Base-by-base conservation (phyloP, 2,797 vertebrate genomes). In the Diplodus puntazzo region DNA sequence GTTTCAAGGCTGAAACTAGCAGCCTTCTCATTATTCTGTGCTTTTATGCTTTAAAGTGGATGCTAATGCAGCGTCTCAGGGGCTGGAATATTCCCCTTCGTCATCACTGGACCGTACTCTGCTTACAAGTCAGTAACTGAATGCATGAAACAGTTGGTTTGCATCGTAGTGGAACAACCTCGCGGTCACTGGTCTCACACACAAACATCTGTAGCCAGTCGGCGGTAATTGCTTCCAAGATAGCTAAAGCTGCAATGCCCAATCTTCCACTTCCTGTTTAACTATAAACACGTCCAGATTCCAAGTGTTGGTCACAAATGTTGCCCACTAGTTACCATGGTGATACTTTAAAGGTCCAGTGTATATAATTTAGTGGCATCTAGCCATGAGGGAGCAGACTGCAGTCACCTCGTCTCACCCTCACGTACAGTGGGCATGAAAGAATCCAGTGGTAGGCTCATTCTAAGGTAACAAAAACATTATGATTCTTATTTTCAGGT, bases 41-140 rank as follows among this genome's bases (percentile, higher is more conserved):
- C 83, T 81, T 43, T 86, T 82, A 79, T 93, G 92, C 92, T 94
- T 93, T 94, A 92, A 92, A 83, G 75, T 50, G 49, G 88, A 87
- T 89, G 91, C 87, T 82, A 46, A 65, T 80, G 75, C 48, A 62
- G 88, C 85, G 77, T 89, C 88, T 71, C n/a, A 16, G 84, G 80
- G 75, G 64, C 58, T 77, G 58, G 70, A 66, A 58, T 68, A 67
- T 14, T 66, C 50, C 81, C 58, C 66, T 53, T 72, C 77, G 58
- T 90, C 84, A 87, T 90, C 91, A 89, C 86, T 91, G 89, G 85
- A 90, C 82, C 80, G 67, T 65, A 46, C 71, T 77, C 71, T 81
- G 53, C 84, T 82, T 66, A 65, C 63, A 69, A 52, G 72, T 83
- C 73, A 34, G 49, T 74, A 67, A 84, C 57, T 80, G 77, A 85